Conservation (phyloP, 1,140 invertebrate species). For the Drosophila arawakana region DNA sequence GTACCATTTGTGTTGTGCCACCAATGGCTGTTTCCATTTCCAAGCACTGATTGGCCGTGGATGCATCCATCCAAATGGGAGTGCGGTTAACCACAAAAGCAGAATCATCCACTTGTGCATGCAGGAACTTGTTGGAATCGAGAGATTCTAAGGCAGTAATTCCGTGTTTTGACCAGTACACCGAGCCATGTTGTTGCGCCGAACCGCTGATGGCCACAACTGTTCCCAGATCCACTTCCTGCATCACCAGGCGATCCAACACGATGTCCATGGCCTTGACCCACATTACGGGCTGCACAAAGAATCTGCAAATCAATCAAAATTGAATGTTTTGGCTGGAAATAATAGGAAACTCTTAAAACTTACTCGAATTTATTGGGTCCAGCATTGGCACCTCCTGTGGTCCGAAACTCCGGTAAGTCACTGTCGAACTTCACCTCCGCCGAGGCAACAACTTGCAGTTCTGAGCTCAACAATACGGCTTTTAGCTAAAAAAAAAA, state of each 20-base stretch:
- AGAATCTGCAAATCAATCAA: slow-evolving; percentile 52
- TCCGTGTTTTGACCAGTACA: slow-evolving; percentile 95
- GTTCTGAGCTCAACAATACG: slow-evolving; percentile 91
- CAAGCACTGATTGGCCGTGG: slow-evolving; percentile 92
- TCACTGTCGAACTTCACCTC: slow-evolving; percentile 95
- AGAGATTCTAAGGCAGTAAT: slow-evolving; percentile 88
- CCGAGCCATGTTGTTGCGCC: slow-evolving; percentile 98
- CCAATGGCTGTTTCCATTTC: slow-evolving; percentile 92
- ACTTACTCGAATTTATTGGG: slow-evolving; percentile 86
- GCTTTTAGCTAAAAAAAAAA: slow-evolving; percentile 93
- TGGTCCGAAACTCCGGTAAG: slow-evolving; percentile 91
- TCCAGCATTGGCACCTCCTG: slow-evolving; percentile 73
- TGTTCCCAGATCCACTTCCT: slow-evolving; percentile 92
- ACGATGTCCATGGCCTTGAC: slow-evolving; percentile 97
- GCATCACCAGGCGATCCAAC: slow-evolving; percentile 92
- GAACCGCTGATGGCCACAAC: slow-evolving; percentile 94
- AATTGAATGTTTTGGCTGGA: neutral
- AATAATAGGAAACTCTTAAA: neutral
- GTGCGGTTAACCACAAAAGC: slow-evolving; percentile 92
- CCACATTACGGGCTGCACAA: slow-evolving; percentile 96
- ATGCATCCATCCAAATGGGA: slow-evolving; percentile 99
- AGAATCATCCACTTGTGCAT: slow-evolving; percentile 90
- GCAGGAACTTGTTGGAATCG: slow-evolving; percentile 90
- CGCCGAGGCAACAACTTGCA: slow-evolving; percentile 91
- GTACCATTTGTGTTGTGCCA: slow-evolving; percentile 92